phyloP scores from a whole-genome alignment of 2,113 vertebrate genomes.

The Myrmecobius fasciatus region DNA sequence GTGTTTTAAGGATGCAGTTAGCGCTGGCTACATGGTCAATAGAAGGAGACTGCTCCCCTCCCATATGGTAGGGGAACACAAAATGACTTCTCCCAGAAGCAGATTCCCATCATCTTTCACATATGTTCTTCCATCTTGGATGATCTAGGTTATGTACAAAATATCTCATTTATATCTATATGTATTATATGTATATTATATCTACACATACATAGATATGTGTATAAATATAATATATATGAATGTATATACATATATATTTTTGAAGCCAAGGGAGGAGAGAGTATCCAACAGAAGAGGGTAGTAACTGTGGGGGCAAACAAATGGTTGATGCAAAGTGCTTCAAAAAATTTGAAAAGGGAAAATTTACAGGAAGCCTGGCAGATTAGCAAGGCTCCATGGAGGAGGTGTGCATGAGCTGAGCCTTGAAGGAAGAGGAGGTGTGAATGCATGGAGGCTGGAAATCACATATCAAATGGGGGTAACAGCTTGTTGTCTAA shows the following conservation, averaged over 20 bases:
- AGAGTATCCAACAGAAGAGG: not conserved
- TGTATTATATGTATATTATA: too few species aligned
- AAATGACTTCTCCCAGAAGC: not conserved
- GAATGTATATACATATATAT: not conserved
- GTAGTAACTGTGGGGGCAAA: not conserved
- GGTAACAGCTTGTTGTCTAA: not conserved
- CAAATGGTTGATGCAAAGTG: not conserved
- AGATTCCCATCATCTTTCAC: not conserved
- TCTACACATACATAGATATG: not conserved
- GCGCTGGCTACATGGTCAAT: not conserved
- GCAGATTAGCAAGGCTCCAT: not conserved
- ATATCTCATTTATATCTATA: not conserved
- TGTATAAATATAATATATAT: not conserved
- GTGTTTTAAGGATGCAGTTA: not conserved
- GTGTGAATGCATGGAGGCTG: not conserved
- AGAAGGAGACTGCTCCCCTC: not conserved
- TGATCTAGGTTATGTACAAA: not conserved
- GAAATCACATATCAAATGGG: not conserved
- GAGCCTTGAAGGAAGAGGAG: not conserved
- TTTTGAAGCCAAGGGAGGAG: not conserved
- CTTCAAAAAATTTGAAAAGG: not conserved
- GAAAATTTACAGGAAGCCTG: not conserved
- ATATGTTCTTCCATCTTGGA: not conserved
- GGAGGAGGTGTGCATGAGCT: not conserved
- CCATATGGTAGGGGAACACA: not conserved